Base-by-base conservation (phyloP, 2,797 vertebrate species). In the Pseudochromis fuscus region DNA sequence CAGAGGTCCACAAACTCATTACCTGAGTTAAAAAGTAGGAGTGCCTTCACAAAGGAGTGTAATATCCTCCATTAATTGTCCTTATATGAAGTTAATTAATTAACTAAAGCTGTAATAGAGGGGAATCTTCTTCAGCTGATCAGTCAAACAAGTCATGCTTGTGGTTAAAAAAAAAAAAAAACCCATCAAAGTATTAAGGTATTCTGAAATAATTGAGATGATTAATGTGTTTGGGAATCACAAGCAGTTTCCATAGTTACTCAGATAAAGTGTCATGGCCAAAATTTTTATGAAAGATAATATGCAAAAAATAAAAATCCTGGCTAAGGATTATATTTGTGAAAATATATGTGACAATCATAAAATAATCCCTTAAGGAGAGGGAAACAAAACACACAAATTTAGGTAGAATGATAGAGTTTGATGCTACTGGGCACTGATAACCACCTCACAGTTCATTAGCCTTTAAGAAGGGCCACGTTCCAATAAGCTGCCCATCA, bases 1-100 rank as follows among this genome's bases (percentile, higher is more conserved):
- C 84, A 84, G 79, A 84, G 86, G 87, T 88, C 83, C 77, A 84
- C 84, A 82, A 91, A 89, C 73, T 86, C 86, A 90, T 88, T 89
- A 84, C 79, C 68, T 72, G 77, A 67, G 53, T 86, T 80, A 70
- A 88, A 44, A 75, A 77, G 70, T 66, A 72, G 75, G 79, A 76
- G 49, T 77, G 77, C 58, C 72, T 77, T 50, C 23, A 83, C 78
- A 85, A 88, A 89, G 75, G 82, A 78, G 75, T 83, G 67, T 86
- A 86, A 84, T 83, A 81, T 82, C 66, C 77, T 57, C 61, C 58
- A 66, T 87, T 86, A 86, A 89, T 79, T 75, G 67, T 56, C 60
- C 37, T 67, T 72, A 53, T 73, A 63, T 72, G 31, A 77, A 79
- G 71, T 79, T 72, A 76, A 88, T 85, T 84, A 72, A 87, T 84